Evolutionary conservation across 2,888 invertebrate genomes (phyloP).

Genomic region (Synanthedon andrenaeformis): DNA sequence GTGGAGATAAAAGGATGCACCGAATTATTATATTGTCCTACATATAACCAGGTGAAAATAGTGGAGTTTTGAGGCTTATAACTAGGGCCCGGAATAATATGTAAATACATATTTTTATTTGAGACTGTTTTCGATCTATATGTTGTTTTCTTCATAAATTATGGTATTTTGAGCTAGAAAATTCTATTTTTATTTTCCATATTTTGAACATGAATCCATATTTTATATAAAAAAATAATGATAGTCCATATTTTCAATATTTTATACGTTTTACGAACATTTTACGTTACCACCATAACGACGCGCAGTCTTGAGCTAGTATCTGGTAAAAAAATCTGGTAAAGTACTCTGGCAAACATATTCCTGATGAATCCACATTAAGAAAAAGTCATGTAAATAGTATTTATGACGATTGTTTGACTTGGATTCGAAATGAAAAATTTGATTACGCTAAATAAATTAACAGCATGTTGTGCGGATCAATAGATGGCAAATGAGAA

Average conservation of each 20-base stretch:
- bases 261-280: too few relatives aligned
- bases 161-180: constrained; percentile 1
- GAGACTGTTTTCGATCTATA: background rate
- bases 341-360: background rate
- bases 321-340: too few relatives aligned
- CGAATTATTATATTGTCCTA: too few relatives aligned
- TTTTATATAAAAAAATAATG: background rate
- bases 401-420: background rate
- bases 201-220: constrained; percentile 1
- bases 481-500: too few relatives aligned
- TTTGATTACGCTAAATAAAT: too few relatives aligned
- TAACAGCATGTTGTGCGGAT: too few relatives aligned
- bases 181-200: constrained; percentile 1
- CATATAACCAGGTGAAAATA: too few relatives aligned
- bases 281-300: too few relatives aligned
- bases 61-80: too few relatives aligned
- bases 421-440: background rate
- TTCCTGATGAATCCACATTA: background rate
- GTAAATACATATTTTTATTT: constrained; percentile 1
- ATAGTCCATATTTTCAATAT: background rate
- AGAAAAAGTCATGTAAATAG: background rate
- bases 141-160: background rate
- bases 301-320: too few relatives aligned
- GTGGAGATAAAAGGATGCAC: too few relatives aligned
- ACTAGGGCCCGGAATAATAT: constrained; percentile 2